Percentiles rank a stretch among this genome's conserved stretches.
Evolutionary conservation across 2,888 invertebrate species (phyloP).

Genomic region (Chalcis sispes): DNA sequence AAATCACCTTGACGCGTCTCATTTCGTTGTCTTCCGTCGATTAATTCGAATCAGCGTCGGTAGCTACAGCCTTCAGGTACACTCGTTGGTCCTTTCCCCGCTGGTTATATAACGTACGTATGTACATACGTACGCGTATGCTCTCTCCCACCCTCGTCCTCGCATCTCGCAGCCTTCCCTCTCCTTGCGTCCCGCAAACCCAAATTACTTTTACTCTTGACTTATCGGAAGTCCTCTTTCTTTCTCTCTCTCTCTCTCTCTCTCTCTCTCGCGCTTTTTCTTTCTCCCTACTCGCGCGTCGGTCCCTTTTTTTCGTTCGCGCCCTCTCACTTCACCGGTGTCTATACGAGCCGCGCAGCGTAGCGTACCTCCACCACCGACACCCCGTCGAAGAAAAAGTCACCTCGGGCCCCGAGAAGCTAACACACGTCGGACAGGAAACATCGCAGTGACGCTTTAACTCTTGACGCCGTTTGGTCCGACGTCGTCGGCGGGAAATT

Average conservation of each 20-base stretch:
- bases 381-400: constrained; percentile 21
- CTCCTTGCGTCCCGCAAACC: constrained; percentile 16
- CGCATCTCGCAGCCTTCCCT: constrained; percentile 1
- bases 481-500: too few relatives aligned
- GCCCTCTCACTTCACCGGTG: constrained; percentile 1
- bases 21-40: too few relatives aligned
- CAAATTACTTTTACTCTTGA: constrained; percentile 51
- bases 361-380: constrained; percentile 22
- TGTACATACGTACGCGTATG: neutral
- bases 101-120: neutral
- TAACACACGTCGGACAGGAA: constrained; percentile 39
- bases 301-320: constrained; percentile 5
- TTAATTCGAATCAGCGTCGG: too few relatives aligned
- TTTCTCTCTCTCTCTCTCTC: neutral
- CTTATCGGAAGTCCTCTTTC: constrained; percentile 53
- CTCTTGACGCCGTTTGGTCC: constrained; percentile 36
- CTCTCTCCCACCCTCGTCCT: constrained; percentile 16
- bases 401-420: constrained; percentile 12
- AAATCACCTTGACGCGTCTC: too few relatives aligned
- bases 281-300: too few relatives aligned
- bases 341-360: constrained; percentile 18
- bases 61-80: too few relatives aligned
- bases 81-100: constrained; percentile 26
- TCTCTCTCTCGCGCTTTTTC: too few relatives aligned
- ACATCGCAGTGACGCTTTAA: constrained; percentile 51